Conservation (phyloP, 2,113 vertebrate genomes). For the Bubo scandiacus region DNA sequence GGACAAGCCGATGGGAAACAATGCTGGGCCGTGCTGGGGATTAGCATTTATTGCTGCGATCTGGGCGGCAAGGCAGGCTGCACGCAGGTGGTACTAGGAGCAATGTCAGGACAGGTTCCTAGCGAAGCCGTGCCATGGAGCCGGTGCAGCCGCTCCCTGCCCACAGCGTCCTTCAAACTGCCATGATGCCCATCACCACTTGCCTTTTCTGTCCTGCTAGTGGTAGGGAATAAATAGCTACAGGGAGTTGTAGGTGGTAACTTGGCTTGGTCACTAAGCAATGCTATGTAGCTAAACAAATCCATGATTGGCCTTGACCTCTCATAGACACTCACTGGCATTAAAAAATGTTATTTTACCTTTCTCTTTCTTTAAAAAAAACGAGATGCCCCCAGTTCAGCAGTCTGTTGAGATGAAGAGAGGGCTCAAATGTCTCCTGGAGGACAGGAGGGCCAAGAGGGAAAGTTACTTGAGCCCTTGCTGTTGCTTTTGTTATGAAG, state of each 20-base stretch:
- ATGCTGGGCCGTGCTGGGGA: background rate
- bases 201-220: background rate
- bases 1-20: background rate
- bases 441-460: background rate
- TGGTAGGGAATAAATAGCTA: background rate
- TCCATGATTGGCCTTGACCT: background rate
- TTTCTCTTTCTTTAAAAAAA: background rate
- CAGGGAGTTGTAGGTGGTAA: background rate
- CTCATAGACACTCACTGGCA: background rate
- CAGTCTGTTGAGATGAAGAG: background rate
- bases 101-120: rapidly evolving
- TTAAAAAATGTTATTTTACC: background rate
- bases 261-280: background rate
- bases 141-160: background rate
- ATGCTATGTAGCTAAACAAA: background rate
- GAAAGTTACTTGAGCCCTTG: background rate
- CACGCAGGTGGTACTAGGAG: background rate
- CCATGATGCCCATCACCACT: background rate
- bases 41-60: background rate
- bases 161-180: rapidly evolving
- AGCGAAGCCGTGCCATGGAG: rapidly evolving
- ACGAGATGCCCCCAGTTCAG: background rate
- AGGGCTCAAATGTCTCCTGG: background rate
- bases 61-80: background rate
- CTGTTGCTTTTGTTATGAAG: background rate